Evolutionary conservation across 2,113 vertebrate genomes (phyloP).

Genomic region (Oreocharis arfaki): DNA sequence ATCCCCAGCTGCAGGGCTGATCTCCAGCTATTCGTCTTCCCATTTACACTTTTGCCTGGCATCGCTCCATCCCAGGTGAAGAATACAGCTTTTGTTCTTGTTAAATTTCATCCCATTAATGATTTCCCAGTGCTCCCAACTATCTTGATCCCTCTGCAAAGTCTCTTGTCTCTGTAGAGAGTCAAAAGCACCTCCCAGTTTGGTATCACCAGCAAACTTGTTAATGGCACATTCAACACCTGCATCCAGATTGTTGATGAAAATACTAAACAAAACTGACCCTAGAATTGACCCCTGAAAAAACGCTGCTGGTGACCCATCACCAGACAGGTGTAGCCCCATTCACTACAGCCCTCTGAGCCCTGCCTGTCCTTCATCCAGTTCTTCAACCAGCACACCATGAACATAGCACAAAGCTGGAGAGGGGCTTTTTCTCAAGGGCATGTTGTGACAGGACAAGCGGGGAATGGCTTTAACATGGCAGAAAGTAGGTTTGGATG

Average conservation of each 20-base stretch:
- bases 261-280: background rate
- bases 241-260: no score
- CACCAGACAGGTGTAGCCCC: background rate
- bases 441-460: background rate
- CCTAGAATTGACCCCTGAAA: background rate
- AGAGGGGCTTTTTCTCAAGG: background rate
- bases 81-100: accelerated
- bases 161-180: background rate
- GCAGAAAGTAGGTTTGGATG: background rate
- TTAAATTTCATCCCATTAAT: background rate
- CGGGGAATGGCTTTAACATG: background rate
- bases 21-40: background rate
- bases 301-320: background rate
- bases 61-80: background rate
- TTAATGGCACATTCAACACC: background rate
- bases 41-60: background rate
- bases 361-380: background rate
- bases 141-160: background rate
- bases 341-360: background rate
- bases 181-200: background rate
- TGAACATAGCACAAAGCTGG: no score
- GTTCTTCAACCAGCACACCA: background rate
- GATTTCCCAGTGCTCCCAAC: background rate
- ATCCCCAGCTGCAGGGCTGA: background rate
- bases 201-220: background rate